Evolutionary conservation across 37 sponge, comb jelly and placozoan species (phyloP).

Genomic region (Geodia barretti): DNA sequence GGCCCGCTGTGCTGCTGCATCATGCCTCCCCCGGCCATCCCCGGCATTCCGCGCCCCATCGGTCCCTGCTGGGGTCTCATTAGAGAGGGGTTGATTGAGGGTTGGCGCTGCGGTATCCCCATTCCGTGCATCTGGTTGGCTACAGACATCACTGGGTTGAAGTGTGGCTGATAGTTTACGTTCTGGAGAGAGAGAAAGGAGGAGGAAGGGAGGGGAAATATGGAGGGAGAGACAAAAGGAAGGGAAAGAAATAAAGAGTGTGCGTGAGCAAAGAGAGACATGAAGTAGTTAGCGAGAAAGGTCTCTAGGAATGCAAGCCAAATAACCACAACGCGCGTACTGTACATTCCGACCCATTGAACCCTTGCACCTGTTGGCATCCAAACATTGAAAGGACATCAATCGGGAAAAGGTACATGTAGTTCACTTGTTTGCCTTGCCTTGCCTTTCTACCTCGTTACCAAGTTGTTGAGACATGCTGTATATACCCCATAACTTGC

Average conservation of each 20-base stretch:
- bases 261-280: no score
- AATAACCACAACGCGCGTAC: background rate
- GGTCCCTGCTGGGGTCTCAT: background rate
- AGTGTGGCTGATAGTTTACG: background rate
- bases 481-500: no score
- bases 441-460: background rate
- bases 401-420: background rate
- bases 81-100: conserved; percentile 6
- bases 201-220: conserved; percentile 7
- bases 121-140: background rate
- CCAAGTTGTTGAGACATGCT: background rate
- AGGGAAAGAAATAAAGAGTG: background rate
- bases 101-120: background rate
- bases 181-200: conserved; percentile 1
- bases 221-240: background rate
- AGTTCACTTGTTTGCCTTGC: background rate
- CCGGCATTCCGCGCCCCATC: conserved; percentile 6
- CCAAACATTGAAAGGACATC: background rate
- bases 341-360: background rate
- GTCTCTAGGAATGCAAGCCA: background rate
- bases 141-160: background rate
- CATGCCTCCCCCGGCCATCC: background rate
- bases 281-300: no score
- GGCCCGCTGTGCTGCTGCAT: background rate
- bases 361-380: background rate